Evolutionary conservation across 1,140 invertebrate genomes (phyloP), one percentile per base, ranked within the genome.

Genomic region (Acromyrmex charruanus): DNA sequence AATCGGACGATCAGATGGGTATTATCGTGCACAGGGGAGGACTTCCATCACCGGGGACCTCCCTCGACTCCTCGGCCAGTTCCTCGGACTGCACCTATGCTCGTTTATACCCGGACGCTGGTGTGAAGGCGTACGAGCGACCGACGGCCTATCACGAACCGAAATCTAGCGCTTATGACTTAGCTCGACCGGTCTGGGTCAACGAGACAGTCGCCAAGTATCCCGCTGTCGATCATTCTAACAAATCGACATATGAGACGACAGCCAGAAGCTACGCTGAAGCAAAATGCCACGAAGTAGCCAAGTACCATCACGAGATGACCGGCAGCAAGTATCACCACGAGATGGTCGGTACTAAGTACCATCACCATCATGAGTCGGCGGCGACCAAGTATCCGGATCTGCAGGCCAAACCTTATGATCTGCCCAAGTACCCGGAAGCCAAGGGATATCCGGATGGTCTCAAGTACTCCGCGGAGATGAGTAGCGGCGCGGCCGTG

Each of bases 1-100:
- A 95, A 84, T 65, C 90, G 21, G 94, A 95, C 2, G 94, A 95
- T 16, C 94, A 95, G 75, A 80, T 93, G 55, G 90, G 81, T n/a
- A 91, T 94, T 14, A 68, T 93, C 75, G 84, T 90, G 51, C 90
- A 94, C 31, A 87, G 90, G 25, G 59, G 89, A 3, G 31, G 90
- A 0, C 71, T 92, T 39, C 72, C 91, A n/a, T 90, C 92, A 1
- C 72, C 89, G 0, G 74, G 61, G 0, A 88, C 89, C 0, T 87
- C 91, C 0, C 55, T 90, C 5, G 90, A 88, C 10, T 75, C 80
- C 16, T 86, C 91, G 0, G 74, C 90, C 28, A 82, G 82, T 35
- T 90, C 92, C 4, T 88, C 93, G 28, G 94, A 95, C 61, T 95
- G 93, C 77, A 93, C 86, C 18, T 95, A 95, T 66, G 87, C 87